Evolutionary conservation across 2,113 vertebrate genomes (phyloP).

Genomic region (Bubo scandiacus): DNA sequence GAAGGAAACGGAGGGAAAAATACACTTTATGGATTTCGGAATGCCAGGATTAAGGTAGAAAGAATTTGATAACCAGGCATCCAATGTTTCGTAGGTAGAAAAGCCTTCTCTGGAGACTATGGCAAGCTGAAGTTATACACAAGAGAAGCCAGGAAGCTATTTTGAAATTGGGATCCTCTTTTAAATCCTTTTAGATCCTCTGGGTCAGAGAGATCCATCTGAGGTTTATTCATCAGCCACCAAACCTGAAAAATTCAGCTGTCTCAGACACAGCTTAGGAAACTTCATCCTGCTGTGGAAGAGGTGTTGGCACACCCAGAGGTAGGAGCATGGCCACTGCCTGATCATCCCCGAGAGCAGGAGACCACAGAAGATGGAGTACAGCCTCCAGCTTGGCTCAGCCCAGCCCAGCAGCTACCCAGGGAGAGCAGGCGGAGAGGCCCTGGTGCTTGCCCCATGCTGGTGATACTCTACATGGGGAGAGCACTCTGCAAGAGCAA

Average conservation of each 20-base stretch:
- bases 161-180: background rate
- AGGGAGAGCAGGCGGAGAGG: background rate
- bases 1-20: background rate
- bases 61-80: background rate
- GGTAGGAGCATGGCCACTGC: background rate
- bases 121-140: background rate
- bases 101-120: background rate
- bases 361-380: background rate
- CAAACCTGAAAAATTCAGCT: background rate
- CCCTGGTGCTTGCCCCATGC: fast-evolving
- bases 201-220: background rate
- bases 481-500: background rate
- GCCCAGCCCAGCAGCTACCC: background rate
- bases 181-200: background rate
- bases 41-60: background rate
- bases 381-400: background rate
- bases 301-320: fast-evolving
- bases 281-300: background rate
- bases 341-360: background rate
- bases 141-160: background rate
- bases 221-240: background rate
- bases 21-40: background rate
- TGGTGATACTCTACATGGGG: background rate
- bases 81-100: background rate
- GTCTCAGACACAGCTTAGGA: background rate